A percentile compares a stretch with the other conserved stretches of the same genome.
phyloP scores from a whole-genome alignment of 2,797 vertebrate species.

The Halcyon badia region DNA sequence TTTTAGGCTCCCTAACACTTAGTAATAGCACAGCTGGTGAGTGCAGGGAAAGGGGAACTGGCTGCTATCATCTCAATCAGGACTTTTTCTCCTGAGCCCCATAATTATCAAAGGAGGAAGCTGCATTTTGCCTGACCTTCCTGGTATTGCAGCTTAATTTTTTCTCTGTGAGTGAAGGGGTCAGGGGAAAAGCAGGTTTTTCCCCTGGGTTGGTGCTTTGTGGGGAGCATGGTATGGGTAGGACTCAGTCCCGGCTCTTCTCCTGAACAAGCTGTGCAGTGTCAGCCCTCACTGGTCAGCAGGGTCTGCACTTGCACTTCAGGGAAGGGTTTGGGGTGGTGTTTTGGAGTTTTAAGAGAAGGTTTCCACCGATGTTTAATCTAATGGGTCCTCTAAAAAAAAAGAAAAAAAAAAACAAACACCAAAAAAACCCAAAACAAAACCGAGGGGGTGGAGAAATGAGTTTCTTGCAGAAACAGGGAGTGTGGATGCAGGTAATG shows the following conservation, averaged over 20 bases:
- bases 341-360: not conserved
- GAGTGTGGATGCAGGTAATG: not conserved
- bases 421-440: too few species aligned
- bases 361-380: not conserved
- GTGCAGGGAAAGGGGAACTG: not conserved
- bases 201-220: fast-evolving
- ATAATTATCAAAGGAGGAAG: not conserved
- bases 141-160: not conserved
- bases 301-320: fast-evolving
- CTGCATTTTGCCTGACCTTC: not conserved
- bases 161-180: not conserved
- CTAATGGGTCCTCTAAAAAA: fast-evolving
- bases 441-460: not conserved
- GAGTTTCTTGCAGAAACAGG: fast-evolving
- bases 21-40: not conserved
- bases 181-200: not conserved
- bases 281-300: not conserved
- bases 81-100: not conserved
- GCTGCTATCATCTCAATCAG: not conserved
- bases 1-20: not conserved
- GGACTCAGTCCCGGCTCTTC: not conserved
- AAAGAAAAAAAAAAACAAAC: not conserved
- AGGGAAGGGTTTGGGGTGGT: not conserved
- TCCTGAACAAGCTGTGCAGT: fast-evolving
- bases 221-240: not conserved